Conservation (phyloP, 2,797 vertebrate species). For the Lithobates pipiens region DNA sequence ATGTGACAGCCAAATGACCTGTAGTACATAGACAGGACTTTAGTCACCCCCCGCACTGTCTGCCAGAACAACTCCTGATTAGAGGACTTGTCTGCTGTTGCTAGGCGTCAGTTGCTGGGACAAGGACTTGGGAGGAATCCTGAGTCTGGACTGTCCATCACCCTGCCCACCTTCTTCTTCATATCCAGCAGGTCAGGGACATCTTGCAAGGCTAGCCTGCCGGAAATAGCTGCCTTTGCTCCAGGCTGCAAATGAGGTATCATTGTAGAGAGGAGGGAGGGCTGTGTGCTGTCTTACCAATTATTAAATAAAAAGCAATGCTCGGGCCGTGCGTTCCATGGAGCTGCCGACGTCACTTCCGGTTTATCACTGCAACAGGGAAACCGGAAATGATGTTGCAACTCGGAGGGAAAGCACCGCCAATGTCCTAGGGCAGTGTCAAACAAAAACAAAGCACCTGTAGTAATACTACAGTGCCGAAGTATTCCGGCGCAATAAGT, state of each 20-base stretch:
- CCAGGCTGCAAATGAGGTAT: neutral
- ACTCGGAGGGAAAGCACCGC: too few species aligned
- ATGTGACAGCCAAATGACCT: neutral
- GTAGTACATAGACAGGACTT: neutral
- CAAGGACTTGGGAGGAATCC: constrained; percentile 91
- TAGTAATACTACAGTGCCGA: too few species aligned
- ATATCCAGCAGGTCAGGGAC: constrained; percentile 85
- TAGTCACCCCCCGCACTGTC: constrained; percentile 39
- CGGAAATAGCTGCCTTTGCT: constrained; percentile 81
- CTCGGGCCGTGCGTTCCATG: too few species aligned
- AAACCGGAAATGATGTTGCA: too few species aligned
- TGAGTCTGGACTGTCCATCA: constrained; percentile 93
- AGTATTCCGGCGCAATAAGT: too few species aligned
- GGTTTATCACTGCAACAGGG: too few species aligned
- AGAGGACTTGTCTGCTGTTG: constrained; percentile 60
- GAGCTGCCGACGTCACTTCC: too few species aligned
- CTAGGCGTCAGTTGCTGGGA: constrained; percentile 82
- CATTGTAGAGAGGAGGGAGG: too few species aligned
- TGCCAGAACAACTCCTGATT: constrained; percentile 35
- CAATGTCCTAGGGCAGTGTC: too few species aligned
- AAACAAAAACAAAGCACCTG: too few species aligned
- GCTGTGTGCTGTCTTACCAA: neutral
- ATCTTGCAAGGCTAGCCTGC: constrained; percentile 88
- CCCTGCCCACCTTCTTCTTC: constrained; percentile 87
- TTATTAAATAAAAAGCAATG: too few species aligned